Evolutionary conservation across 1,140 invertebrate genomes (phyloP), one percentile per base, ranked within the genome.

Genomic region (Galendromus occidentalis): DNA sequence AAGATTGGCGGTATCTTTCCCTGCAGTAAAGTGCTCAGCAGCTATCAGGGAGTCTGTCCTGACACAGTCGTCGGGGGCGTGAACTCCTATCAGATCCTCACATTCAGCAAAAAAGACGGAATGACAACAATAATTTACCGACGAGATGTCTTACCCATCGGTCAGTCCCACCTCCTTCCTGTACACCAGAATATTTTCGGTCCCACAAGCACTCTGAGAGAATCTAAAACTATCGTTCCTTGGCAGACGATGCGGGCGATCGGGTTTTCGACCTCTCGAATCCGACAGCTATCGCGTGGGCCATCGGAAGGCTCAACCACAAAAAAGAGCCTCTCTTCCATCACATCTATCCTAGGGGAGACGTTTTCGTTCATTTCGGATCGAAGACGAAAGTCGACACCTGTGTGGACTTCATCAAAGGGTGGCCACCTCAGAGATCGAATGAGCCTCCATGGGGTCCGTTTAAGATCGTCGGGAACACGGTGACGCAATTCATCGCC

Each of bases 321-420:
- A 84, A 83, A 65, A 83, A 83, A 44, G 85, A 89, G 72, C 90
- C 89, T 0, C 82, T 82, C 64, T 91, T 87, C 73, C 90, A 94
- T 73, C 83, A 86, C 64, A 72, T 84, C 64, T 90, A 87, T 76
- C 86, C 85, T 14, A 84, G 84, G 71, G 76, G 79, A 20, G 79
- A 85, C 72, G 74, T 85, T 0, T 76, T 79, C 67, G 74, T 91
- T 6, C 78, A 86, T 63, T 79, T 91, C 29, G 81, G 79, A 63
- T 76, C 81, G 12, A 80, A 71, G 18, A 65, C 71, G 7, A 63
- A 67, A 2, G 69, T 51, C 7, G 73, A 72, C 33, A 75, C 75
- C 22, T 76, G 75, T 64, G 69, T 68, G 64, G 68, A 71, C 14
- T 76, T 76, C 47, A 72, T 71, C 14, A 69, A 65, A 12, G 45